Conservation (phyloP, 2,113 vertebrate species). For the Semicossyphus pulcher region DNA sequence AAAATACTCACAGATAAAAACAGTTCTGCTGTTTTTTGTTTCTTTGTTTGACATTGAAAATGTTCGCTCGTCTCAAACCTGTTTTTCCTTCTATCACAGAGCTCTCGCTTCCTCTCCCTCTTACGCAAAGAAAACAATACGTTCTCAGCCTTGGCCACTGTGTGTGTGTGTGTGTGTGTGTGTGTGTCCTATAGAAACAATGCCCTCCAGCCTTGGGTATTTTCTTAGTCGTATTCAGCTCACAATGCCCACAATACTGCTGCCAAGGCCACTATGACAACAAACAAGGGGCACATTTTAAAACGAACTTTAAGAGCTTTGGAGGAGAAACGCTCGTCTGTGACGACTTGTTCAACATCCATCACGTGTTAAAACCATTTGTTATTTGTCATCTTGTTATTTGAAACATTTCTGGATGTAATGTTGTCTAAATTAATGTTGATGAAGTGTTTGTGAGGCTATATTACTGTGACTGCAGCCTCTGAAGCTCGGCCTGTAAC, state of each 20-base stretch:
- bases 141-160: conserved; percentile 52
- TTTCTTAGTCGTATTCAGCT: conserved; percentile 52
- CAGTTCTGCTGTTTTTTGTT: neutral
- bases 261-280: conserved; percentile 40
- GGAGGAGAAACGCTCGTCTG: too few species aligned
- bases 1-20: conserved; percentile 59
- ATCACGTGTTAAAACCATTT: too few species aligned
- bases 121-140: conserved; percentile 64
- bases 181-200: conserved; percentile 63
- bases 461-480: neutral
- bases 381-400: too few species aligned
- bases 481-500: too few species aligned
- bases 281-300: conserved; percentile 14
- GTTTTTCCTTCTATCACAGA: conserved; percentile 29
- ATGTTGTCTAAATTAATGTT: too few species aligned
- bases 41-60: neutral
- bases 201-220: conserved; percentile 62
- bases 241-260: conserved; percentile 41
- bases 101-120: conserved; percentile 59
- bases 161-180: conserved; percentile 31
- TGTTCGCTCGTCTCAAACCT: neutral
- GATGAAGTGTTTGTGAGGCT: too few species aligned
- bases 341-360: neutral
- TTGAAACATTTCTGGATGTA: too few species aligned
- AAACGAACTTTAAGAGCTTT: neutral